Evolutionary conservation across 2,797 vertebrate species (phyloP), one percentile per base, ranked within the genome.

Genomic region (Enteromius mattozi): DNA sequence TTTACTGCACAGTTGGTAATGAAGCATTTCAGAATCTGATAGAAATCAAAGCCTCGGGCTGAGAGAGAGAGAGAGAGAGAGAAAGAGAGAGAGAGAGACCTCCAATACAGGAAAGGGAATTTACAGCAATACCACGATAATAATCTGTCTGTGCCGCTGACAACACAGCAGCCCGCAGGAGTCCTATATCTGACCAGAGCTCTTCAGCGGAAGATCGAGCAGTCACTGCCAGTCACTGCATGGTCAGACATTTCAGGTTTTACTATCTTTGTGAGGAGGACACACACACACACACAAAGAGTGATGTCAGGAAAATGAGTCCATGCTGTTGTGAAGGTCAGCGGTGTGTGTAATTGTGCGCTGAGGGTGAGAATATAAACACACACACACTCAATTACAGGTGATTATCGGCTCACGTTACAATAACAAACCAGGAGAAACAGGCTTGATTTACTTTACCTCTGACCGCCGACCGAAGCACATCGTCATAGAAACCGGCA

Each of bases 1-100:
- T 96, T 97, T 97, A 96, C 96, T 96, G 95, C 94, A 93, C 95
- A 95, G 93, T 96, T 96, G 94, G 95, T 95, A 96, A 96, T 95
- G 94, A 95, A 92, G 95, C 95, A 95, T 96, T 96, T 96, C 96
- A 95, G 94, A 91, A 95, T 95, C 94, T 95, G 96, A 96, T 96
- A 96, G 96, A 96, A 96, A 95, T 95, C 95, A 93, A 95, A 96
- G 96, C 33, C 65, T 66, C 6, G 3, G 17, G 16, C 65, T 66
- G 30, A 9, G 56, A 24, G 21, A 49, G 51, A 59, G 56, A 61
- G n/a, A 45, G 42, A 47, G 3, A 45, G 12, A 47, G n/a, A n/a
- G 30, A 30, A 2, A 30, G 30, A 30, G 30, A 30, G 61, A 30
- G 61, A 65, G 59, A 59, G 24, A 66, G 33, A 35, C 27, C 63